A percentile compares a stretch with the other conserved stretches of the same genome.
Evolutionary conservation across 2,888 invertebrate genomes (phyloP).

Genomic region (Leptarthrus brevirostris): DNA sequence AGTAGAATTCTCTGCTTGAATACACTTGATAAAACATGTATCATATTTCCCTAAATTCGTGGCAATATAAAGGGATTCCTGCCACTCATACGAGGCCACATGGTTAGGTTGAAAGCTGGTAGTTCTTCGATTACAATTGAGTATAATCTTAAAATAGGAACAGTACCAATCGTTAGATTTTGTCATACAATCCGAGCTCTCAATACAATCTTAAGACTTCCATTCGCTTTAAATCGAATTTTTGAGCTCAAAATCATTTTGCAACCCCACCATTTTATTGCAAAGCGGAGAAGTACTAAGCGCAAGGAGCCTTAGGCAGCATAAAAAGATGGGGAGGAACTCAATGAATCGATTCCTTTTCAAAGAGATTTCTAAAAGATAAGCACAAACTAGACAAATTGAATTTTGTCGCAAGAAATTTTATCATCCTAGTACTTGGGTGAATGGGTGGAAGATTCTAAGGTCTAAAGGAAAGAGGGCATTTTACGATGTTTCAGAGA

Average conservation of each 20-base stretch:
- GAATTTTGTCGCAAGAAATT: slow-evolving; percentile 17
- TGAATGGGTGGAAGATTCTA: background rate
- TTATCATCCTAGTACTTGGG: slow-evolving; percentile 1
- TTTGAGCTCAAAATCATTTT: background rate
- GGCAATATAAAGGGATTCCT: background rate
- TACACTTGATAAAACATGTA: background rate
- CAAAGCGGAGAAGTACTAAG: background rate
- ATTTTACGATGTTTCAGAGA: background rate
- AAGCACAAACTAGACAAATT: slow-evolving; percentile 15
- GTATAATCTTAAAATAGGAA: background rate
- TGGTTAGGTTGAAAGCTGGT: background rate
- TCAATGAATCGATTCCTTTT: background rate
- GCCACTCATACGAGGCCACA: background rate
- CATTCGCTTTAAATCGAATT: background rate
- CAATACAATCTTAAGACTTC: background rate
- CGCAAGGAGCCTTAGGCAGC: background rate
- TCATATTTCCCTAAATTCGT: background rate
- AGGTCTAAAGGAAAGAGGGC: background rate
- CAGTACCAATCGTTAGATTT: background rate
- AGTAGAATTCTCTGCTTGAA: background rate
- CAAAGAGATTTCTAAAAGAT: slow-evolving; percentile 9
- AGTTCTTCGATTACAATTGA: background rate
- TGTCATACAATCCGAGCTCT: background rate
- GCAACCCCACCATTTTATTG: background rate
- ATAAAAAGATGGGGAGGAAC: background rate